Evolutionary conservation across 2,888 invertebrate genomes (phyloP).

Genomic region (Cactoblastis cactorum): DNA sequence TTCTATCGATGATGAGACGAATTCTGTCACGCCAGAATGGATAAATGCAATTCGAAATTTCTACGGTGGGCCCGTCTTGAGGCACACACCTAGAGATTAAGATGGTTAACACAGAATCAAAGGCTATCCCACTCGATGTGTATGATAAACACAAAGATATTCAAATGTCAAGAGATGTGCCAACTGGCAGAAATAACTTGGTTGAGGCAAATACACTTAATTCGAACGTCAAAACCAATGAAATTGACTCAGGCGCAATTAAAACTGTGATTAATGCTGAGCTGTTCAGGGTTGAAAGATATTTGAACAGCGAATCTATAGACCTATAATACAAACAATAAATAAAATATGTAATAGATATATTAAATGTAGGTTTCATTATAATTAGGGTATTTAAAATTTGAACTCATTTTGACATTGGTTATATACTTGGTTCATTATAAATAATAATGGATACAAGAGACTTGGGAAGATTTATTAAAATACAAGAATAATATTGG

Average conservation of each 20-base stretch:
- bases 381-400: too few relatives aligned
- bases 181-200: constrained; percentile 45
- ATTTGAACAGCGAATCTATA: too few relatives aligned
- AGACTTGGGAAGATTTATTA: too few relatives aligned
- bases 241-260: constrained; percentile 11
- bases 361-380: too few relatives aligned
- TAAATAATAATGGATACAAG: too few relatives aligned
- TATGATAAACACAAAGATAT: constrained; percentile 41
- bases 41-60: constrained; percentile 9
- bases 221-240: constrained; percentile 19
- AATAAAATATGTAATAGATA: too few relatives aligned
- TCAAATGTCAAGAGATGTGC: constrained; percentile 46
- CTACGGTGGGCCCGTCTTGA: constrained; percentile 28
- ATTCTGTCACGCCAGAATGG: constrained; percentile 3
- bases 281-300: constrained; percentile 5
- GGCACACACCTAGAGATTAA: constrained; percentile 42
- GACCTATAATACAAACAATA: too few relatives aligned
- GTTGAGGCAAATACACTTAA: constrained; percentile 35
- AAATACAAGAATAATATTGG: too few relatives aligned
- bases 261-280: constrained; percentile 10
- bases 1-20: background rate
- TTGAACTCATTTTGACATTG: too few relatives aligned
- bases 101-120: constrained; percentile 50
- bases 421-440: too few relatives aligned
- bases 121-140: constrained; percentile 38